These are phyloP conservation scores for Bradypodion ventrale DNA, from an alignment of 2,797 vertebrate species.

Conservation along the genomic window DNA sequence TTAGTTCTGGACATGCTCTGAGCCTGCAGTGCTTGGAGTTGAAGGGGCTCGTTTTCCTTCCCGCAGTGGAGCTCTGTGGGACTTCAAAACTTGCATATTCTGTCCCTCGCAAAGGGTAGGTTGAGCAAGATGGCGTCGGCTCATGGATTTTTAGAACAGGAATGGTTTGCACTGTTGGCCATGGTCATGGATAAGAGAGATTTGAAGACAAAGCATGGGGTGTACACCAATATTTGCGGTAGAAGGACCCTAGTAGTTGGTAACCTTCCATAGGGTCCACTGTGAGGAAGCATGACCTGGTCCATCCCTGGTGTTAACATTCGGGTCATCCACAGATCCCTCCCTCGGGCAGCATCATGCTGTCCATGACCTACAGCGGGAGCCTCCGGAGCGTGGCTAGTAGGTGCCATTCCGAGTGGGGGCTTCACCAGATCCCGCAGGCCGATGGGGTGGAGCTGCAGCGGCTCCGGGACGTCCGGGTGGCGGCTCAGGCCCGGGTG, in stretches of 20 bases:
- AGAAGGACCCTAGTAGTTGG: background rate
- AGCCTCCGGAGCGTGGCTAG: conserved; percentile 93
- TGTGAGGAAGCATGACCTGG: background rate
- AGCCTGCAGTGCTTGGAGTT: background rate
- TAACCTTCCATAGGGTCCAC: accelerated
- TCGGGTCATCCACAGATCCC: conserved; percentile 82
- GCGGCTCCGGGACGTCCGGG: conserved; percentile 89
- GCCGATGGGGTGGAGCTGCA: conserved; percentile 87
- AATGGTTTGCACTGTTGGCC: no score
- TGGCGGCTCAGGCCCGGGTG: conserved; percentile 89
- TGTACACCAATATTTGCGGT: background rate
- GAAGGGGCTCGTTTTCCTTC: no score
- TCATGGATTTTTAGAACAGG: no score
- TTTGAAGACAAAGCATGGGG: no score
- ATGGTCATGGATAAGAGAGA: no score
- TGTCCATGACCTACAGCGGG: conserved; percentile 98
- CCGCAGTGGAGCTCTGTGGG: background rate
- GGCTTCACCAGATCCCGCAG: conserved; percentile 85
- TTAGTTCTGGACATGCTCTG: no score
- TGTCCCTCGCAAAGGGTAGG: background rate
- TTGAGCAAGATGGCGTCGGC: background rate
- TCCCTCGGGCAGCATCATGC: conserved; percentile 84
- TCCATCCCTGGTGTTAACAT: conserved; percentile 66
- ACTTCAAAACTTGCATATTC: background rate
- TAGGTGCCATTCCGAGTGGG: conserved; percentile 94